A percentile compares a stretch with the other conserved stretches of the same genome.
Conservation (phyloP, 2,888 invertebrate species). For the Melanargia galathea region DNA sequence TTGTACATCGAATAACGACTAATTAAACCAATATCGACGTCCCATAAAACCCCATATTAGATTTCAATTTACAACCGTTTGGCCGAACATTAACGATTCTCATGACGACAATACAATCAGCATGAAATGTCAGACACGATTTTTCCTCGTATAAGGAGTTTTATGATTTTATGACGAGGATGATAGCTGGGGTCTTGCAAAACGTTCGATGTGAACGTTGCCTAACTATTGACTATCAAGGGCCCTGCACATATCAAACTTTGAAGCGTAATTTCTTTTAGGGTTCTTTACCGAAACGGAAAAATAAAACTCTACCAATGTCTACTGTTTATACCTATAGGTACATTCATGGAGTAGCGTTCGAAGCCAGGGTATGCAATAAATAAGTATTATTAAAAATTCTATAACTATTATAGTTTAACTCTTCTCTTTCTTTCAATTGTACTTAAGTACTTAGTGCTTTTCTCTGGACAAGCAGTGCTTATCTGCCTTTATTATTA, state of each 20-base stretch:
- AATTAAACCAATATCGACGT: conserved; percentile 16
- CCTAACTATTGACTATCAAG: conserved; percentile 10
- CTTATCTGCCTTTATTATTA: no score
- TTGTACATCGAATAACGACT: conserved; percentile 7
- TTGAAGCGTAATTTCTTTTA: no score
- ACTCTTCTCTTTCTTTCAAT: no score
- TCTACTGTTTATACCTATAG: no score
- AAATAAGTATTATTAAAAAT: no score
- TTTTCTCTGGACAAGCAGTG: no score
- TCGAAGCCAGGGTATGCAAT: no score
- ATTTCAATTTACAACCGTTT: conserved; percentile 20
- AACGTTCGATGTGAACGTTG: conserved; percentile 21
- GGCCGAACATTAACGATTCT: conserved; percentile 16
- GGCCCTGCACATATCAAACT: not conserved
- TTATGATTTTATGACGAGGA: conserved; percentile 24
- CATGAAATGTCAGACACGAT: conserved; percentile 31
- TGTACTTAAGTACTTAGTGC: no score
- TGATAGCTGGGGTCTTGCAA: not conserved
- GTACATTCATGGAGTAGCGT: no score
- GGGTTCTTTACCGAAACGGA: no score
- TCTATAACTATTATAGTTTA: no score
- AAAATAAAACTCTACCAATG: no score
- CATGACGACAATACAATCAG: conserved; percentile 21
- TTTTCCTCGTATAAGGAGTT: conserved; percentile 31
- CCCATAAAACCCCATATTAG: conserved; percentile 19